Conservation (phyloP, 2,113 vertebrate species). For the Hassar affinis region DNA sequence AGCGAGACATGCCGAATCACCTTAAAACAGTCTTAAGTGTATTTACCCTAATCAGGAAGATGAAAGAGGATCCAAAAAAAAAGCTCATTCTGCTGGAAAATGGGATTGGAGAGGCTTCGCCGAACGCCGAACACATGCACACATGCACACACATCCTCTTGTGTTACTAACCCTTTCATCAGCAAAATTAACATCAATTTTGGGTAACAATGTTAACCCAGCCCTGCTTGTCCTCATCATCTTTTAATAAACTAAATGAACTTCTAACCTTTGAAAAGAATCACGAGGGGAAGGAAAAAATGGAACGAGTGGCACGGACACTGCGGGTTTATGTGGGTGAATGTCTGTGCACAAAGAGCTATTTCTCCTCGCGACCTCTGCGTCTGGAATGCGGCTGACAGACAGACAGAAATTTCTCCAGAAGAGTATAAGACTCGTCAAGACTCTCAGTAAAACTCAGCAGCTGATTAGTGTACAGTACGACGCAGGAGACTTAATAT, state of each 20-base stretch:
- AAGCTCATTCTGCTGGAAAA: constrained; percentile 48
- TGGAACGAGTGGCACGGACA: background rate
- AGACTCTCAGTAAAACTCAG: too few species aligned
- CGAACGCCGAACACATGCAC: constrained; percentile 18
- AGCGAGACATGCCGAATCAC: background rate
- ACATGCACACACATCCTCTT: constrained; percentile 33
- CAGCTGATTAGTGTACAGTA: too few species aligned
- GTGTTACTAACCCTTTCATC: constrained; percentile 50
- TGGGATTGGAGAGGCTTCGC: constrained; percentile 35
- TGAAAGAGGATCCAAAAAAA: constrained; percentile 39
- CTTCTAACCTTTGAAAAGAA: constrained; percentile 24
- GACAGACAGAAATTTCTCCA: too few species aligned
- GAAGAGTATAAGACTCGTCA: too few species aligned
- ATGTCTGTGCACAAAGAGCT: background rate
- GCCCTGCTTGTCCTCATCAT: background rate
- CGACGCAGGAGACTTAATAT: too few species aligned
- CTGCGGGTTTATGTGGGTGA: background rate
- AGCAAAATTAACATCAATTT: constrained; percentile 53
- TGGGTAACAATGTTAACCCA: constrained; percentile 34
- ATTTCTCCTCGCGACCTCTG: background rate
- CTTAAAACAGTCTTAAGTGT: background rate
- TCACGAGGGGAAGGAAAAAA: background rate
- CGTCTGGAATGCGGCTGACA: background rate
- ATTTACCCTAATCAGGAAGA: constrained; percentile 36
- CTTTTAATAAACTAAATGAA: constrained; percentile 42